phyloP scores from a whole-genome alignment of 2,113 vertebrate species.

The Triplophysa siluroides region DNA sequence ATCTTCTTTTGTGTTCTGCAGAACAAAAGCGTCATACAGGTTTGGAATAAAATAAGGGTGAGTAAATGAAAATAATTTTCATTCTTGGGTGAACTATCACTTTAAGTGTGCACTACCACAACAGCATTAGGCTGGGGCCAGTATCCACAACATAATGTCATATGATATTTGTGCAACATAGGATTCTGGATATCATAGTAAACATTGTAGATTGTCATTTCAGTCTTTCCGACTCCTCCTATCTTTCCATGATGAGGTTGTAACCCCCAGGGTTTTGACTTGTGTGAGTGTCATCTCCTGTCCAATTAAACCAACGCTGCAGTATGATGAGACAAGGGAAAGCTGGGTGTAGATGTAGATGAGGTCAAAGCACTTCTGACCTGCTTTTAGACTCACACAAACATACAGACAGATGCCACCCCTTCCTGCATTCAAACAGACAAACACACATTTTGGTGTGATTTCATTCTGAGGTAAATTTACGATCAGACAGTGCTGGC shows the following conservation, averaged over 20 bases:
- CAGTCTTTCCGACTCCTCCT: slow-evolving; percentile 8
- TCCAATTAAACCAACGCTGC: slow-evolving; percentile 34
- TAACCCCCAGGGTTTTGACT: slow-evolving; percentile 32
- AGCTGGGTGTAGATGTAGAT: slow-evolving; percentile 36
- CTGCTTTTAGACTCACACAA: slow-evolving; percentile 32
- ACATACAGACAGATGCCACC: no score
- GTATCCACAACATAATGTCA: background rate
- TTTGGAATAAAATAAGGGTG: no score
- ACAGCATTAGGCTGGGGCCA: no score
- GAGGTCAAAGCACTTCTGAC: slow-evolving; percentile 48
- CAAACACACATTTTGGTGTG: background rate
- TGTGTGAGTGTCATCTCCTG: slow-evolving; percentile 31
- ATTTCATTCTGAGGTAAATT: slow-evolving; percentile 17
- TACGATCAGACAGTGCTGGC: slow-evolving; percentile 4
- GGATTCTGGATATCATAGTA: background rate
- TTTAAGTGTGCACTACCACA: no score
- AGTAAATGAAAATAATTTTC: no score
- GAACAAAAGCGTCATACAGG: no score
- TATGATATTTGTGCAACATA: background rate
- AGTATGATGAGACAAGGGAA: slow-evolving; percentile 44
- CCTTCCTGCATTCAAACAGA: background rate
- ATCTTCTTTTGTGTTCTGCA: no score
- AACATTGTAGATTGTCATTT: background rate
- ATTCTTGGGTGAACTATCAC: no score
- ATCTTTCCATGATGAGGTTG: slow-evolving; percentile 30